Conservation (phyloP, 1,140 invertebrate genomes). For the Telenomus remus region DNA sequence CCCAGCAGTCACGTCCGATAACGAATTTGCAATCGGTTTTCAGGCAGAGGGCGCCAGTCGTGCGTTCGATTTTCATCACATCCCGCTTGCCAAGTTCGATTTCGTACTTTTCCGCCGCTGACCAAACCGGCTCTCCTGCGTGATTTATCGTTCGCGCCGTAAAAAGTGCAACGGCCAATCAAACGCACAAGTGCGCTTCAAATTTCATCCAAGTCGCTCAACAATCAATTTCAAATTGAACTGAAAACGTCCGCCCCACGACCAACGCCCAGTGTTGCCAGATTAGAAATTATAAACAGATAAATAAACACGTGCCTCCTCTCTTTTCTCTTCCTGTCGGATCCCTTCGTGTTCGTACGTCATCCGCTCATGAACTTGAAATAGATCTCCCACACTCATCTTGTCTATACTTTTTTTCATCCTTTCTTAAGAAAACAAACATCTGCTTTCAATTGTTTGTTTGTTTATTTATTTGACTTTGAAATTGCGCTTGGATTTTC, state of each 20-base stretch:
- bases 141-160: slow-evolving; percentile 58
- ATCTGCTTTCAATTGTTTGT: too few species aligned
- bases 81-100: slow-evolving; percentile 49
- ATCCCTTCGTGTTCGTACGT: too few species aligned
- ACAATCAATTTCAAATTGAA: slow-evolving; percentile 58
- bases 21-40: slow-evolving; percentile 33
- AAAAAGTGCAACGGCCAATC: slow-evolving; percentile 51
- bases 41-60: slow-evolving; percentile 68
- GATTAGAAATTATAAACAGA: slow-evolving; percentile 15
- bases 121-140: slow-evolving; percentile 50
- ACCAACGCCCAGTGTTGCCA: slow-evolving; percentile 58
- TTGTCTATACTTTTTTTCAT: too few species aligned
- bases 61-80: slow-evolving; percentile 58
- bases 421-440: too few species aligned
- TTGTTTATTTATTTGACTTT: too few species aligned
- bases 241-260: slow-evolving; percentile 68
- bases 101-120: slow-evolving; percentile 60
- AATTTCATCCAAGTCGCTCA: slow-evolving; percentile 41
- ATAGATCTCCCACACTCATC: too few species aligned
- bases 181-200: slow-evolving; percentile 35
- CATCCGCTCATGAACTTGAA: neutral
- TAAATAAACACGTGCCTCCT: neutral
- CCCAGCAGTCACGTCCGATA: slow-evolving; percentile 7
- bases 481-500: too few species aligned
- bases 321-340: too few species aligned